phyloP scores from a whole-genome alignment of 2,797 vertebrate genomes.

The Cirrhinus mrigala region DNA sequence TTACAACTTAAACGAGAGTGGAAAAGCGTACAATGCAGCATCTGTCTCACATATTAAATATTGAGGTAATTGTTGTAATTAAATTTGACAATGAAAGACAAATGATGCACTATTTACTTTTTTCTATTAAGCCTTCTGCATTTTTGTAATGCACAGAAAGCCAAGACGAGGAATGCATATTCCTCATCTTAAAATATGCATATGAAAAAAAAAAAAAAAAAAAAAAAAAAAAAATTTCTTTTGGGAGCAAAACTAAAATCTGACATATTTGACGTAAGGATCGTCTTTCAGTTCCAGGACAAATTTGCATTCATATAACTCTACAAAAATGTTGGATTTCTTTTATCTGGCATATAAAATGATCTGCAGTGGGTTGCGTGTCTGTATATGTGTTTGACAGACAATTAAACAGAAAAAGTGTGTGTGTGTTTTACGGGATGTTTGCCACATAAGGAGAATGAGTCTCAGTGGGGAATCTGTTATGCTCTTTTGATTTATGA shows the following conservation, averaged over 20 bases:
- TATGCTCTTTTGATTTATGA: slow-evolving; percentile 74
- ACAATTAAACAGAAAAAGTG: slow-evolving; percentile 19
- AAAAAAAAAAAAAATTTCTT: not conserved
- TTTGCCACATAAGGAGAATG: slow-evolving; percentile 65
- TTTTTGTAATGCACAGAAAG: not conserved
- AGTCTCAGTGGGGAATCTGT: slow-evolving; percentile 65
- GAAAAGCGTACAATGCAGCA: not conserved
- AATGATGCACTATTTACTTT: not conserved
- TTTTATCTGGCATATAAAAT: not conserved
- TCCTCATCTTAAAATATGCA: not conserved
- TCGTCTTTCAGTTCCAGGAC: not conserved
- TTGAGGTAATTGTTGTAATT: not conserved
- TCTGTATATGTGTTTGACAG: not conserved
- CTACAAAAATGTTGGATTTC: not conserved
- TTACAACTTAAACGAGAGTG: not conserved
- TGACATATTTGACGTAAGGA: not conserved
- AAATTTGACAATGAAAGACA: not conserved
- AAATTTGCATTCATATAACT: not conserved
- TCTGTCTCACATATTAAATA: not conserved
- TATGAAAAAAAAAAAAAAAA: not conserved
- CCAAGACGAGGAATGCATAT: not conserved
- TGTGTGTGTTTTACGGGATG: slow-evolving; percentile 55
- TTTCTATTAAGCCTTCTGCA: not conserved
- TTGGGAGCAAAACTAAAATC: not conserved
- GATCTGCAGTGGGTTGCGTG: not conserved